A percentile compares a stretch with the other conserved stretches of the same genome.
Evolutionary conservation across 64 coral and sea anemone species (phyloP).

Genomic region (Montipora capricornis): DNA sequence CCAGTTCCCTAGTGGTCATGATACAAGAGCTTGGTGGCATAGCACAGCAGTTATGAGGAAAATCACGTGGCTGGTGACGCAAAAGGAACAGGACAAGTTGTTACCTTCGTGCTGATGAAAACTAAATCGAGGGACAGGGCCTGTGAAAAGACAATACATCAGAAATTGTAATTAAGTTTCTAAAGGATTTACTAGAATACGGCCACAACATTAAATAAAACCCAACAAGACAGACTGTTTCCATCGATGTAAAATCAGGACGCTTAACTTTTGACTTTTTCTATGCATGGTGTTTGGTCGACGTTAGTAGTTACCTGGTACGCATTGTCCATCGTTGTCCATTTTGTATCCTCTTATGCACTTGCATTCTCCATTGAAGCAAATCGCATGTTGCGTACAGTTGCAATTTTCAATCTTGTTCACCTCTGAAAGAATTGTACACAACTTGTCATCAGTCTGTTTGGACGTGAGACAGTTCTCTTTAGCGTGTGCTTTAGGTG

Average conservation of each 20-base stretch:
- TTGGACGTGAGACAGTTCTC: not conserved
- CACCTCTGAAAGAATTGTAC: not conserved
- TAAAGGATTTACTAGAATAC: not conserved
- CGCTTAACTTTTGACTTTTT: too few relatives aligned
- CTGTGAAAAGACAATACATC: not conserved
- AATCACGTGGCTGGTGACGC: not conserved
- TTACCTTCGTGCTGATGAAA: not conserved
- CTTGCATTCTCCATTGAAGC: not conserved
- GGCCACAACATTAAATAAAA: too few relatives aligned
- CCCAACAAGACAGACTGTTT: too few relatives aligned
- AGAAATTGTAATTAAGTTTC: not conserved
- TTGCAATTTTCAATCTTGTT: not conserved
- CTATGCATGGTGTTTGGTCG: too few relatives aligned
- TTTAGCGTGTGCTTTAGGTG: too few relatives aligned
- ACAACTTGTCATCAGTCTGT: not conserved
- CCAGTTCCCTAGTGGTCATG: not conserved
- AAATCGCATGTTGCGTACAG: not conserved
- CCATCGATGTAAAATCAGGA: too few relatives aligned
- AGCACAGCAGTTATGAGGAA: not conserved
- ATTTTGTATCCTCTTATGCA: not conserved
- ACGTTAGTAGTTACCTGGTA: not conserved
- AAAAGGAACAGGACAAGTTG: not conserved
- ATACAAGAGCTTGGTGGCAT: not conserved
- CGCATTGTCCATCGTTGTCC: not conserved
- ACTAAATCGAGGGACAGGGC: not conserved